Conservation (phyloP, 2,113 vertebrate species). For the Origma solitaria region DNA sequence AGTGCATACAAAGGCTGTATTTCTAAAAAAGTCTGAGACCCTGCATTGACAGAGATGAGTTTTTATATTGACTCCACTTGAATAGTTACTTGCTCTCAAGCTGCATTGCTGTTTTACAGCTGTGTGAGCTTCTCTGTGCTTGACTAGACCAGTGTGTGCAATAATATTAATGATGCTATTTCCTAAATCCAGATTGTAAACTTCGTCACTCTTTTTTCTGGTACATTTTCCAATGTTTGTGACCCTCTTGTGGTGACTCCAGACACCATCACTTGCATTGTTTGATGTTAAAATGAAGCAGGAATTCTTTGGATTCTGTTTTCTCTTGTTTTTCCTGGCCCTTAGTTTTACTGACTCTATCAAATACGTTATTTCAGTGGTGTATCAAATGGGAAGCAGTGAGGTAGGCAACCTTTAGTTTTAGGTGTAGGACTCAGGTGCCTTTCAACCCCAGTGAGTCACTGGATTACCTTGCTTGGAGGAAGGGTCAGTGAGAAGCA, state of each 20-base stretch:
- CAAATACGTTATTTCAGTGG: not conserved
- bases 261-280: not conserved
- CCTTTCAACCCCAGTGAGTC: not conserved
- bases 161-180: not conserved
- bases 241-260: not conserved
- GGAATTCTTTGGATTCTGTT: not conserved
- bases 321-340: not conserved
- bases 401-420: not conserved
- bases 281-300: not conserved
- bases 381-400: not conserved
- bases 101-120: not conserved
- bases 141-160: fast-evolving
- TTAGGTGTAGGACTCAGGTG: not conserved
- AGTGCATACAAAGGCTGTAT: not conserved
- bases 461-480: not conserved
- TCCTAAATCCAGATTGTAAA: not conserved
- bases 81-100: not conserved
- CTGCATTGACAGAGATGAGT: not conserved
- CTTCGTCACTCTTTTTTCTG: not conserved
- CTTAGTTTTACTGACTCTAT: not conserved
- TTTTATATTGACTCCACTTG: not conserved
- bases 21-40: not conserved
- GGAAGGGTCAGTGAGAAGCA: not conserved
- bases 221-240: not conserved
- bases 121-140: not conserved